Evolutionary conservation across 2,113 vertebrate species (phyloP).

Genomic region (Scatophagus argus): DNA sequence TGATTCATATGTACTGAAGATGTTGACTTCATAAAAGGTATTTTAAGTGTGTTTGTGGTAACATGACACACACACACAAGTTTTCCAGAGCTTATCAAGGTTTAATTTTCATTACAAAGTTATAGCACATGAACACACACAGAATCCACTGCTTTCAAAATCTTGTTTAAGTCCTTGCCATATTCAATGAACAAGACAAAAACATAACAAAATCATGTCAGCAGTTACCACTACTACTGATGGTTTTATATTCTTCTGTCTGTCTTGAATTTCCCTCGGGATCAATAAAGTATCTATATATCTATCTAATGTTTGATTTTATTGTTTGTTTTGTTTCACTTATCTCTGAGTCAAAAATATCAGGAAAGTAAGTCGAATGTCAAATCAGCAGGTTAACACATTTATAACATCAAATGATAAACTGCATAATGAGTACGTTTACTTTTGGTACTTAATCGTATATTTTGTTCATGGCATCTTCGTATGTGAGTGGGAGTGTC

Average conservation of each 20-base stretch:
- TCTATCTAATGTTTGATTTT: neutral
- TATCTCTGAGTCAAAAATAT: neutral
- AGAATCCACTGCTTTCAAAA: conserved; percentile 19
- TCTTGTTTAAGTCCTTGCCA: conserved; percentile 20
- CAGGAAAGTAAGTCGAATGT: neutral
- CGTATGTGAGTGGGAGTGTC: too few relatives aligned
- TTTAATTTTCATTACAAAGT: conserved; percentile 73
- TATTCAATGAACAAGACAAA: conserved; percentile 36
- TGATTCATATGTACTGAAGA: too few relatives aligned
- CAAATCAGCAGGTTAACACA: neutral
- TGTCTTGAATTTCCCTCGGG: too few relatives aligned
- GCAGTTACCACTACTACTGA: neutral
- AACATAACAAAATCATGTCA: conserved; percentile 9
- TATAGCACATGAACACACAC: conserved; percentile 36
- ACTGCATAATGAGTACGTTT: neutral
- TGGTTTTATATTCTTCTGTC: too few relatives aligned
- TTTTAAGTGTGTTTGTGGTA: too few relatives aligned
- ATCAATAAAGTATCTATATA: too few relatives aligned
- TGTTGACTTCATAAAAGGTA: too few relatives aligned
- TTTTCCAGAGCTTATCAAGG: conserved; percentile 30
- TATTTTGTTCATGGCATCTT: too few relatives aligned
- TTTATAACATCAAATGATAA: neutral
- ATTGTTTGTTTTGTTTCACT: neutral
- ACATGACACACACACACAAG: neutral
- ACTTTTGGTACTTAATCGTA: neutral